Evolutionary conservation across 1,140 invertebrate species (phyloP).

Genomic region (Drosophila pandora): DNA sequence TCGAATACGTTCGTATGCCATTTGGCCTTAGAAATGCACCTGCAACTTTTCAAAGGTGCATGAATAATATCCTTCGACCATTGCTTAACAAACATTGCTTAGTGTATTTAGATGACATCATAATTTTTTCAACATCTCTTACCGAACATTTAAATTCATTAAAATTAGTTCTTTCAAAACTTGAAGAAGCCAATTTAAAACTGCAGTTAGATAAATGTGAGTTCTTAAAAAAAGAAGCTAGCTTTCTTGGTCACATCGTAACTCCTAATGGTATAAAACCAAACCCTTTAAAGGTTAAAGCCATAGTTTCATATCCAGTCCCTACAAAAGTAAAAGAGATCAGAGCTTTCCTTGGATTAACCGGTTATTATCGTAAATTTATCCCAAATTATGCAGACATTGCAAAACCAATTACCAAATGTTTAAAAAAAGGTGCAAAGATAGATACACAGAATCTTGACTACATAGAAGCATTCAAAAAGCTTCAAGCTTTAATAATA

Average conservation of each 20-base stretch:
- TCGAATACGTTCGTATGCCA: not conserved
- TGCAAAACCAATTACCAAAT: conserved; percentile 2
- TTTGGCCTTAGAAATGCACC: not conserved
- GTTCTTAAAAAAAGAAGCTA: conserved; percentile 2
- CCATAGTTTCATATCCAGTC: conserved; percentile 10
- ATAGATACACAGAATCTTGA: not conserved
- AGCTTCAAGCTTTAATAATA: too few species aligned
- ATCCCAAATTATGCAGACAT: conserved; percentile 3
- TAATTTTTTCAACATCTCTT: too few species aligned
- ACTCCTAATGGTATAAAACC: conserved; percentile 1
- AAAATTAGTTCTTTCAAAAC: too few species aligned
- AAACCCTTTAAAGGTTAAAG: conserved; percentile 5
- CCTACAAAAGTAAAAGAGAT: conserved; percentile 8
- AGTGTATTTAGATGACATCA: too few species aligned
- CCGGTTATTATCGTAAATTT: conserved; percentile 12
- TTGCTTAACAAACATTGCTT: conserved; percentile 12
- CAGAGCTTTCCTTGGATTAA: conserved; percentile 12
- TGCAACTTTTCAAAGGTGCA: conserved; percentile 9
- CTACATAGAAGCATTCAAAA: too few species aligned
- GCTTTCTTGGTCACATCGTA: conserved; percentile 11
- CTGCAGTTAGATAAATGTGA: conserved; percentile 12
- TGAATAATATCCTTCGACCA: conserved; percentile 13
- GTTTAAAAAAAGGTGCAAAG: conserved; percentile 1
- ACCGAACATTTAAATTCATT: too few species aligned
- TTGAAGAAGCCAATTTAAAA: conserved; percentile 11